A percentile compares a stretch with the other conserved stretches of the same genome.
These are phyloP conservation scores for Neria commutata DNA, from an alignment of 2,888 invertebrate genomes.

Conservation along the genomic window DNA sequence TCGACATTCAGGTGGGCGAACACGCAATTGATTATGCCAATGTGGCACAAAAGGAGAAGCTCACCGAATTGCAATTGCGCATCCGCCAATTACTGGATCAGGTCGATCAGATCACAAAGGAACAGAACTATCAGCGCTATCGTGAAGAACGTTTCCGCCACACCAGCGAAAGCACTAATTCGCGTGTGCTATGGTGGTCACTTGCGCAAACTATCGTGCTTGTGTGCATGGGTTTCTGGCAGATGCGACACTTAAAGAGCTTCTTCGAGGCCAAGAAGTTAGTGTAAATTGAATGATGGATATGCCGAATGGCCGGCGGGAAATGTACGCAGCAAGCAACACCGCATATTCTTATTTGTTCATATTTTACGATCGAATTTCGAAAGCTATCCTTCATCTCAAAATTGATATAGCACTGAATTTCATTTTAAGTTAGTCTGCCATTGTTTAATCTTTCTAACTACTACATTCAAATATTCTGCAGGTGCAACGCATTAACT, in stretches of 20 bases:
- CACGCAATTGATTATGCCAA: constrained; percentile 98
- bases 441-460: too few species aligned
- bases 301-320: not conserved
- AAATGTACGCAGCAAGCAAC: not conserved
- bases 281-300: constrained; percentile 73
- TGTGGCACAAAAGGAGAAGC: constrained; percentile 96
- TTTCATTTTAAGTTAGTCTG: too few species aligned
- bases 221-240: constrained; percentile 95
- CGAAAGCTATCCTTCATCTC: too few species aligned
- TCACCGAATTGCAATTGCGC: constrained; percentile 92
- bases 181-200: constrained; percentile 96
- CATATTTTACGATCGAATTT: not conserved
- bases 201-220: constrained; percentile 89
- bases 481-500: too few species aligned
- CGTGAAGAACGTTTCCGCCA: constrained; percentile 97
- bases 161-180: constrained; percentile 97
- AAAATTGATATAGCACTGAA: too few species aligned
- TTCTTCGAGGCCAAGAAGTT: constrained; percentile 99
- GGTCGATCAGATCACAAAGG: constrained; percentile 99
- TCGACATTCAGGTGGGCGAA: constrained; percentile 98
- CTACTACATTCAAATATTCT: too few species aligned
- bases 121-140: constrained; percentile 98
- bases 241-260: constrained; percentile 98
- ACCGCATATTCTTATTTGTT: not conserved
- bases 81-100: constrained; percentile 95